Evolutionary conservation across 2,113 vertebrate species (phyloP), one percentile per base, ranked within the genome.

Genomic region (Nothocercus julius): DNA sequence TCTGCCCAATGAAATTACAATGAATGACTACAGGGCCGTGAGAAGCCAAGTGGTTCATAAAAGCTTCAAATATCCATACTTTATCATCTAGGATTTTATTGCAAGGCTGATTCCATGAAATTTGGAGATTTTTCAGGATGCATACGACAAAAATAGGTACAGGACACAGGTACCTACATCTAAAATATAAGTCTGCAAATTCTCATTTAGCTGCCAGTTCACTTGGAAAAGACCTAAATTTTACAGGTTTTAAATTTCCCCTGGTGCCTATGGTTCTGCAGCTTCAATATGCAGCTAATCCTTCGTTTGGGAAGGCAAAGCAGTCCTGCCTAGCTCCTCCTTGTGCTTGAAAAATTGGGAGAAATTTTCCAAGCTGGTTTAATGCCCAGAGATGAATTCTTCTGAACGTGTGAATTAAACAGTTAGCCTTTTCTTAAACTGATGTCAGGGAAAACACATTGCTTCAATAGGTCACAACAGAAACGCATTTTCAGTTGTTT

Each of bases 1-100:
- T 92, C 77, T 82, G 67, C 81, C 89, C 87, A 93, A 87, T 91
- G 92, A 92, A 89, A 74, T 77, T 38, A 58, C 38, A 87, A 24
- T 59, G 69, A 91, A 94, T 67, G 44, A 53, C 22, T 38, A 64
- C 85, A 62, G 54, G 90, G 80, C 54, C 74, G 36, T 73, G 47
- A 67, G 70, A 85, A 74, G 59, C 49, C 66, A 85, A 61, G 61
- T 27, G 61, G 67, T 64, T 88, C 73, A 36, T 79, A 66, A 93
- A 91, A 64, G 16, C 47, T 38, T 74, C 58, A 66, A 85, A 64
- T 63, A 93, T 54, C 66, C 67, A 44, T 54, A 44, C 72, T 69
- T 77, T 54, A 61, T 61, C 70, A 59, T 47, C 13, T 74, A 63
- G 18, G 47, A 64, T 54, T 73, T 30, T 49, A 85, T 61, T 69